Percentiles rank a stretch among this genome's conserved stretches.
Conservation (phyloP, 1,140 invertebrate genomes). For the Zaprionus taronus region DNA sequence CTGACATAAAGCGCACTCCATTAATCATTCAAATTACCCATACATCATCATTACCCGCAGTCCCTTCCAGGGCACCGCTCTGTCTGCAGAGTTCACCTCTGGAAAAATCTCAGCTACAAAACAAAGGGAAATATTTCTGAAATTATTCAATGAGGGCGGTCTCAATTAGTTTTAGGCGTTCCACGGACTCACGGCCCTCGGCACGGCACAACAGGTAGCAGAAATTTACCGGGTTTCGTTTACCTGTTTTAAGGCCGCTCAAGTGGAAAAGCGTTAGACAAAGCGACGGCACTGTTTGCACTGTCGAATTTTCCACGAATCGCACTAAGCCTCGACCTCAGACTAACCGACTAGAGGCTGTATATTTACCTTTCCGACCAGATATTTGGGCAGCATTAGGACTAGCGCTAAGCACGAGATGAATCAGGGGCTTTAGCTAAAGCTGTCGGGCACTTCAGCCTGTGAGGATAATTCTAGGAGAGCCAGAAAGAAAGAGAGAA, state of each 20-base stretch:
- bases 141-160: conserved; percentile 83
- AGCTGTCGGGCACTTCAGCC: conserved; percentile 16
- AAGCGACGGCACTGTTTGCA: conserved; percentile 45
- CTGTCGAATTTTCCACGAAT: conserved; percentile 63
- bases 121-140: conserved; percentile 57
- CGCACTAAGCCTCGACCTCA: conserved; percentile 54
- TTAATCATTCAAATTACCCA: conserved; percentile 82
- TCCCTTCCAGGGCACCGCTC: conserved; percentile 60
- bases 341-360: conserved; percentile 6
- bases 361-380: conserved; percentile 6
- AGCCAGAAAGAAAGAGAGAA: not conserved
- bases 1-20: conserved; percentile 72
- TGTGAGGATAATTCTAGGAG: not conserved
- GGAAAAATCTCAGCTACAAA: conserved; percentile 47
- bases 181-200: conserved; percentile 36
- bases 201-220: conserved; percentile 57
- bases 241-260: conserved; percentile 64
- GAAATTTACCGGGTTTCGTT: conserved; percentile 30
- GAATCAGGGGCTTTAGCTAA: conserved; percentile 38
- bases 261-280: conserved; percentile 73
- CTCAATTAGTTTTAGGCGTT: conserved; percentile 81
- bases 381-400: conserved; percentile 33
- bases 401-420: conserved; percentile 17
- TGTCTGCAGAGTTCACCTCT: conserved; percentile 49
- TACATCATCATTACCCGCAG: conserved; percentile 79